A percentile compares a stretch with the other conserved stretches of the same genome.
phyloP scores from a whole-genome alignment of 2,888 invertebrate genomes.

The Caenorhabditis panamensis region DNA sequence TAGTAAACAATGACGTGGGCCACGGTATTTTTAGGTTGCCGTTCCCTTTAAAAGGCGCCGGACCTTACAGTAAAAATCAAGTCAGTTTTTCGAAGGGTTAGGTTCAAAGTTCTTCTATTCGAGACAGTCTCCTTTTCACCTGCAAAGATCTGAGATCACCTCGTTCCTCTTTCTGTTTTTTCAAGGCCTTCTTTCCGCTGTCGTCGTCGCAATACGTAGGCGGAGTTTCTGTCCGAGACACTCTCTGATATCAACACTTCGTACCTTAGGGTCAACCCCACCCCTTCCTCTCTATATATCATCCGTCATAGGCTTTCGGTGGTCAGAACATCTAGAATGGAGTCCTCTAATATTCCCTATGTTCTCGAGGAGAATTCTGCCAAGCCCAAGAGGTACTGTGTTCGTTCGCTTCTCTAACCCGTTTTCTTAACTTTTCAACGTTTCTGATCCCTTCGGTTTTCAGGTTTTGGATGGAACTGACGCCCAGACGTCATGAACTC shows the following conservation, averaged over 20 bases:
- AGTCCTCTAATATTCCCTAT: conserved; percentile 57
- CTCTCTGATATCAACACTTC: conserved; percentile 3
- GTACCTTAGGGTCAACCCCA: background rate
- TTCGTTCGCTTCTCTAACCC: background rate
- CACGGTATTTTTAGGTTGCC: too few relatives aligned
- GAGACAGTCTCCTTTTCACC: background rate
- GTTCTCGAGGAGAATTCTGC: conserved; percentile 47
- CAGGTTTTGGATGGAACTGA: conserved; percentile 64
- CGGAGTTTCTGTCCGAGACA: conserved; percentile 2
- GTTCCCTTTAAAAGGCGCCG: too few relatives aligned
- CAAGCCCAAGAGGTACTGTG: conserved; percentile 45
- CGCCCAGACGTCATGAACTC: conserved; percentile 69
- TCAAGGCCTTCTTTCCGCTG: background rate
- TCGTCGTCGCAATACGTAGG: conserved; percentile 3
- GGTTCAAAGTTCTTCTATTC: background rate
- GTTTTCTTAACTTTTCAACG: background rate
- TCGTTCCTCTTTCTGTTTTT: conserved; percentile 7
- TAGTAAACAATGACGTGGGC: too few relatives aligned
- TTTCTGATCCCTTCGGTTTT: background rate
- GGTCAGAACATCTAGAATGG: conserved; percentile 15
- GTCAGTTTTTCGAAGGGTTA: too few relatives aligned
- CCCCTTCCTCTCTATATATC: background rate
- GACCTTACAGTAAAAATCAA: too few relatives aligned
- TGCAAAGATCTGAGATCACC: conserved; percentile 24
- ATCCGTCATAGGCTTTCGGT: background rate